These are phyloP conservation scores for Propithecus perrieri DNA, from an alignment of 2,797 vertebrate genomes.

Conservation along the genomic window DNA sequence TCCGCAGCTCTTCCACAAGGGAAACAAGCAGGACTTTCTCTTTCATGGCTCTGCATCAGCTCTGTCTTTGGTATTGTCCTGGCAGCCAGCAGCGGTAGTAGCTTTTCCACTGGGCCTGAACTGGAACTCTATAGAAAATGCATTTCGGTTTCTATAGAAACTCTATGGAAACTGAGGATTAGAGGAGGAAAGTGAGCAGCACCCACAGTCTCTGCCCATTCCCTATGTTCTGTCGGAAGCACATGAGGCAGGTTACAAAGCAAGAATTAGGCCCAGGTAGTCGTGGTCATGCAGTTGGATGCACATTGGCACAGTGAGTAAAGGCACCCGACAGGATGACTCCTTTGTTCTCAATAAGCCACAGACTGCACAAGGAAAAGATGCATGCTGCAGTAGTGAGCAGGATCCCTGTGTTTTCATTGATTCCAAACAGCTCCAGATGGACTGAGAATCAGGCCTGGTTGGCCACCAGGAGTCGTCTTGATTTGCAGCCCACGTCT, in stretches of 20 bases:
- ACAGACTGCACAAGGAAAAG: neutral
- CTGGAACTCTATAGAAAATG: neutral
- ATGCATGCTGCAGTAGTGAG: accelerated
- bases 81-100: neutral
- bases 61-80: neutral
- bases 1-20: neutral
- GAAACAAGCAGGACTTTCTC: neutral
- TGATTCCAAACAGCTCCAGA: conserved; percentile 33
- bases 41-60: neutral
- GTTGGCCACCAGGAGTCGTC: neutral
- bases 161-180: neutral
- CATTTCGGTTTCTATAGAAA: neutral
- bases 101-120: neutral
- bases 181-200: neutral
- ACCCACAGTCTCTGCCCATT: too few relatives aligned
- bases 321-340: neutral
- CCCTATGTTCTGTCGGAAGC: neutral
- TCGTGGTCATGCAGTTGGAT: too few relatives aligned
- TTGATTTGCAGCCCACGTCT: neutral
- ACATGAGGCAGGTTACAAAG: neutral
- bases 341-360: neutral
- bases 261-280: neutral
- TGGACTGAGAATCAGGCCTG: conserved; percentile 22
- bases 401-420: conserved; percentile 2
- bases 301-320: too few relatives aligned